phyloP scores from a whole-genome alignment of 2,888 invertebrate genomes.

The Mechanitis mazaeus region DNA sequence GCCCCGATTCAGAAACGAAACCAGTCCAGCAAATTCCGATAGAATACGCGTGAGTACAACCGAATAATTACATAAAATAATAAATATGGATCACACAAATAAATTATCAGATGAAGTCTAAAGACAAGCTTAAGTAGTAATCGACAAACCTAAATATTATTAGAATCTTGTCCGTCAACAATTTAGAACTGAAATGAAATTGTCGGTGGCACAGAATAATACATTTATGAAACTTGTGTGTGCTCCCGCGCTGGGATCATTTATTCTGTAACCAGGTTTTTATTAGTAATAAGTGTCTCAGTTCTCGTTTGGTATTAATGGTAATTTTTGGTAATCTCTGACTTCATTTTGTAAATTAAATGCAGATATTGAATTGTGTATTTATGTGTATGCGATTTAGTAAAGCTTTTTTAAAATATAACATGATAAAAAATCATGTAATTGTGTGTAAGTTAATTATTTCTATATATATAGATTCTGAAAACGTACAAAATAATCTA shows the following conservation, averaged over 20 bases:
- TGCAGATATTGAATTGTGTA: neutral
- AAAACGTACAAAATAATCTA: too few species aligned
- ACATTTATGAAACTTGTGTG: slow-evolving; percentile 53
- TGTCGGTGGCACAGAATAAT: slow-evolving; percentile 43
- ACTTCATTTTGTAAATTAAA: neutral
- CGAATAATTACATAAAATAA: neutral
- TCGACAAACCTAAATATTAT: neutral
- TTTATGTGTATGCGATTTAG: too few species aligned
- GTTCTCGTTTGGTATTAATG: slow-evolving; percentile 21
- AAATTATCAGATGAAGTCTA: too few species aligned
- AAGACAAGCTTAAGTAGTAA: too few species aligned
- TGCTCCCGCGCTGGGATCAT: slow-evolving; percentile 35
- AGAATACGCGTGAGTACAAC: too few species aligned
- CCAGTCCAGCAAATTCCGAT: too few species aligned
- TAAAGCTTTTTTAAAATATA: too few species aligned
- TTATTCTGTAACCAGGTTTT: slow-evolving; percentile 29
- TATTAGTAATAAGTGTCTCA: slow-evolving; percentile 26
- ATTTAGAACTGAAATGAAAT: slow-evolving; percentile 38
- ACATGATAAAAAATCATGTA: too few species aligned
- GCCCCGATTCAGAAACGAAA: too few species aligned
- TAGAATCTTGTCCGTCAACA: slow-evolving; percentile 28
- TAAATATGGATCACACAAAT: neutral
- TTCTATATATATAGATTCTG: too few species aligned
- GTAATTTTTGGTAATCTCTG: slow-evolving; percentile 7
- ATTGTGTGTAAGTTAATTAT: too few species aligned